Conservation (phyloP, 2,888 invertebrate species). For the Orchesella flavescens region DNA sequence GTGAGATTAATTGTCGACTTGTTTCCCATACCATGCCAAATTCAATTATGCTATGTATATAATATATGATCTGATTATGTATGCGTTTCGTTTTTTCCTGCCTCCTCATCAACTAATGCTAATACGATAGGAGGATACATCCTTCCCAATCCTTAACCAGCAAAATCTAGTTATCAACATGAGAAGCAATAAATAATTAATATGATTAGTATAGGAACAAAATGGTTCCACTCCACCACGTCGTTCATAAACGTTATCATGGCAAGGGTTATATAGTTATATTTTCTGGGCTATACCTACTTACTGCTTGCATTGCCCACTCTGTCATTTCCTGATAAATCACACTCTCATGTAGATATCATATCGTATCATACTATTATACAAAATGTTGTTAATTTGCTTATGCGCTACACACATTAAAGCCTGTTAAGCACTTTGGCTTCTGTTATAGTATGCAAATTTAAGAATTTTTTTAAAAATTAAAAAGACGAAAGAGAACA, state of each 20-base stretch:
- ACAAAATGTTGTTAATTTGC: too few species aligned
- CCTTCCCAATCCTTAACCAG: neutral
- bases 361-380: too few species aligned
- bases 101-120: neutral
- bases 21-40: constrained; percentile 58
- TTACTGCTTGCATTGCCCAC: neutral
- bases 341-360: too few species aligned
- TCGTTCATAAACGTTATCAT: too few species aligned
- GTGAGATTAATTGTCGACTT: constrained; percentile 46
- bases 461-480: constrained; percentile 18
- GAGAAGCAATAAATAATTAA: constrained; percentile 57
- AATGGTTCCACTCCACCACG: constrained; percentile 12
- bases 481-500: constrained; percentile 15
- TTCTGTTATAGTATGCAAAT: constrained; percentile 44
- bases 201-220: constrained; percentile 30
- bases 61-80: constrained; percentile 39
- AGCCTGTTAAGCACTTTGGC: constrained; percentile 1
- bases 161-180: constrained; percentile 38
- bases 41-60: constrained; percentile 40
- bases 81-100: constrained; percentile 23
- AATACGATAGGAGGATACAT: too few species aligned
- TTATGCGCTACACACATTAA: too few species aligned
- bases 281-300: too few species aligned
- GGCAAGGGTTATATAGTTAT: too few species aligned
- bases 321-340: constrained; percentile 9